phyloP scores from a whole-genome alignment of 2,888 invertebrate genomes.

The Temnothorax unifasciatus region DNA sequence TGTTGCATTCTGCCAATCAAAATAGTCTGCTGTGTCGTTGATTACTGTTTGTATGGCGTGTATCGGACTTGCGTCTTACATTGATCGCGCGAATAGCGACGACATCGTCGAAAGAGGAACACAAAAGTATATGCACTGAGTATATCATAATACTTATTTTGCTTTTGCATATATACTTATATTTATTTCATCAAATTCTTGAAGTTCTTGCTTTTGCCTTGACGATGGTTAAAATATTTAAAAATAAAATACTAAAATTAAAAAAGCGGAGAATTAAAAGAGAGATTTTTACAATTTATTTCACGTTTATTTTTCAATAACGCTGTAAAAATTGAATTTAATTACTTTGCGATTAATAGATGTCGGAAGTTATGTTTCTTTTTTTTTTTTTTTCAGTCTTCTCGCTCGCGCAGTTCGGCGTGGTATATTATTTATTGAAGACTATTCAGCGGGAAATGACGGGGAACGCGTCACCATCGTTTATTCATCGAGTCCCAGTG shows the following conservation, averaged over 20 bases:
- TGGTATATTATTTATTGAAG: slow-evolving; percentile 45
- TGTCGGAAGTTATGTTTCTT: slow-evolving; percentile 25
- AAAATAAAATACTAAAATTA: neutral
- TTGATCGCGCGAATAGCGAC: slow-evolving; percentile 1
- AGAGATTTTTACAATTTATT: neutral
- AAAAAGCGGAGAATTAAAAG: neutral
- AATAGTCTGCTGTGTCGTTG: slow-evolving; percentile 12
- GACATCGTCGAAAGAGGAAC: slow-evolving; percentile 8
- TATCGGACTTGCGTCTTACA: slow-evolving; percentile 10
- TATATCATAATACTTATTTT: slow-evolving; percentile 9
- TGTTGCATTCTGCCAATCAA: slow-evolving; percentile 8
- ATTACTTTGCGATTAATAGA: slow-evolving; percentile 25
- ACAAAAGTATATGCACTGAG: no score
- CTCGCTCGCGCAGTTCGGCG: neutral
- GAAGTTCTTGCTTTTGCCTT: neutral
- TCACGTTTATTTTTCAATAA: slow-evolving; percentile 9
- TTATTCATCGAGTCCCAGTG: slow-evolving; percentile 43
- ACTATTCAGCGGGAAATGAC: slow-evolving; percentile 50
- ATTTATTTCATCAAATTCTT: neutral
- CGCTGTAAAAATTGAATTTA: slow-evolving; percentile 21
- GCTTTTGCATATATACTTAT: neutral
- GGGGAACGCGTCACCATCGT: slow-evolving; percentile 37
- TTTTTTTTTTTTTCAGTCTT: slow-evolving; percentile 27
- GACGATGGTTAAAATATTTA: neutral
- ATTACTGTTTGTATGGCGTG: slow-evolving; percentile 9